Evolutionary conservation across 2,797 vertebrate genomes (phyloP).

Genomic region (Carcharodon carcharias): DNA sequence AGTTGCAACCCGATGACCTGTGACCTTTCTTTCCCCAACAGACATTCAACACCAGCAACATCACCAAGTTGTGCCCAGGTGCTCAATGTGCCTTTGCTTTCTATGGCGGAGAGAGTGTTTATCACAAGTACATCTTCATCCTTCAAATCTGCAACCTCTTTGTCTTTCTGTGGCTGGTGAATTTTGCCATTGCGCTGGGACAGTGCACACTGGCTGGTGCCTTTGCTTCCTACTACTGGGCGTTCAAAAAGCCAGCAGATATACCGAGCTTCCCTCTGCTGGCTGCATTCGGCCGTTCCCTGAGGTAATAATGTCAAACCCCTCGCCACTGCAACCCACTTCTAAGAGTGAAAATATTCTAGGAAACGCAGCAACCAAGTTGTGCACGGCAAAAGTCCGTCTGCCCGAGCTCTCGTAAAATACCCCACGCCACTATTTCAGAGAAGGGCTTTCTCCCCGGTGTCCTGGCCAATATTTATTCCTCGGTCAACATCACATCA

Average conservation of each 20-base stretch:
- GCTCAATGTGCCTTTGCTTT: conserved; percentile 85
- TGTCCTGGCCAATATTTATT: no score
- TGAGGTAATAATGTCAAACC: conserved; percentile 63
- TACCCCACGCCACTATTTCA: no score
- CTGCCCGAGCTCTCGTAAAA: no score
- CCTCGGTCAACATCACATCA: no score
- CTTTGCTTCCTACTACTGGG: conserved; percentile 95
- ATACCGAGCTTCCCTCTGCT: conserved; percentile 79
- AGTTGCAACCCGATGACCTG: conserved; percentile 32
- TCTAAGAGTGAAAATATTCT: not conserved
- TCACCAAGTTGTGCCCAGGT: conserved; percentile 71
- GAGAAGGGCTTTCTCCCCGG: no score
- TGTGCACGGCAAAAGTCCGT: no score
- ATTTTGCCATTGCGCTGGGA: conserved; percentile 85
- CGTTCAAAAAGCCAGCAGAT: conserved; percentile 79
- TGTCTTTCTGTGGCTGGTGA: conserved; percentile 88
- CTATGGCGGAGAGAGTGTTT: conserved; percentile 81
- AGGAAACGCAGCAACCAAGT: no score
- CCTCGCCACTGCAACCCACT: not conserved
- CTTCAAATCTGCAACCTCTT: conserved; percentile 86
- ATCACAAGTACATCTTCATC: conserved; percentile 75
- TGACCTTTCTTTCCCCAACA: conserved; percentile 52
- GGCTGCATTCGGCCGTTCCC: conserved; percentile 79
- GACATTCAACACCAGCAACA: conserved; percentile 74
- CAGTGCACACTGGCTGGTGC: conserved; percentile 93